These are phyloP conservation scores for Microtus ochrogaster DNA, from an alignment of 2,113 vertebrate species.

Conservation along the genomic window DNA sequence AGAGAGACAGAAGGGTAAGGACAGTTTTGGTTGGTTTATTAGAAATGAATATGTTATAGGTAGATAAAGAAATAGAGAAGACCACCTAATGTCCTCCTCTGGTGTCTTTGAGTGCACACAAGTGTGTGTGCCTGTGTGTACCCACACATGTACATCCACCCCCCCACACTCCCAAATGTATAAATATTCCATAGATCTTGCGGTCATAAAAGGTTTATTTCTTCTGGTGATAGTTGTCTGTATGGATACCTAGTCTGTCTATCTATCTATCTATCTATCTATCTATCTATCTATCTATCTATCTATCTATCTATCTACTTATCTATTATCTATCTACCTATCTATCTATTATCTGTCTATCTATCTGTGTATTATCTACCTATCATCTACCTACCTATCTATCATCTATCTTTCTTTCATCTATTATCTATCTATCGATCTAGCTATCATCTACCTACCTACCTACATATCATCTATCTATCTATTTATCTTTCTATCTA, in stretches of 20 bases:
- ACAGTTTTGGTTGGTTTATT: background rate
- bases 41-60: background rate
- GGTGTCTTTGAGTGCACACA: background rate
- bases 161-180: background rate
- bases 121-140: no score
- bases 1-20: background rate
- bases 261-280: background rate
- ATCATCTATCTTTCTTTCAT: no score
- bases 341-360: background rate
- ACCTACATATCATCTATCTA: no score
- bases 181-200: background rate
- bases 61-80: background rate
- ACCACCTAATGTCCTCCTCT: background rate
- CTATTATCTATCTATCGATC: no score
- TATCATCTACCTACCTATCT: background rate
- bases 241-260: background rate
- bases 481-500: no score
- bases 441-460: no score
- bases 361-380: background rate
- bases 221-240: background rate
- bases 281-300: background rate
- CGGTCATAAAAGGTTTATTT: background rate
- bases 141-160: background rate
- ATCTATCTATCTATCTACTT: background rate
- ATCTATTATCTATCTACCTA: background rate